phyloP scores from a whole-genome alignment of 2,797 vertebrate genomes.

The Rhincodon typus region DNA sequence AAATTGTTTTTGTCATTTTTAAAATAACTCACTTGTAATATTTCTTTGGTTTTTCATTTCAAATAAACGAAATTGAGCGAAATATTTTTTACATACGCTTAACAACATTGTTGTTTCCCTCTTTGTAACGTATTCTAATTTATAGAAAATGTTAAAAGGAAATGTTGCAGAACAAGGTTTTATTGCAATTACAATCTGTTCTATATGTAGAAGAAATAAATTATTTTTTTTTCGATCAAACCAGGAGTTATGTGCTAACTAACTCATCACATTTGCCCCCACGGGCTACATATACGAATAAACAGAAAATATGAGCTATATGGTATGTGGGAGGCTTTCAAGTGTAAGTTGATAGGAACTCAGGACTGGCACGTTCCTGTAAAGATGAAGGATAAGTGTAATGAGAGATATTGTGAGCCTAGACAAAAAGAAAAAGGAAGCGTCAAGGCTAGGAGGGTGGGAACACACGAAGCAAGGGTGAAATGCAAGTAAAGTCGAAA shows the following conservation, averaged over 20 bases:
- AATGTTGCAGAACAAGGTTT: not conserved
- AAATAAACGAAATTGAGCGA: not conserved
- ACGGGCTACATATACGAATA: not conserved
- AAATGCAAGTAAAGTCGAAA: too few relatives aligned
- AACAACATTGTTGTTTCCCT: not conserved
- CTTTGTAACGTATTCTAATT: conserved; percentile 10
- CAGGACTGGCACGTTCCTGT: too few relatives aligned
- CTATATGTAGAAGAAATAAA: not conserved
- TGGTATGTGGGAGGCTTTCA: too few relatives aligned
- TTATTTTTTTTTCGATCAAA: not conserved
- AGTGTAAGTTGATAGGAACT: too few relatives aligned
- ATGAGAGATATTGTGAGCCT: too few relatives aligned
- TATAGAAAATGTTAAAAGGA: not conserved
- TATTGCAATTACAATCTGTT: not conserved
- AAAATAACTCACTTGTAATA: conserved; percentile 1
- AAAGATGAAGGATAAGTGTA: too few relatives aligned
- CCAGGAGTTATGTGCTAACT: too few relatives aligned
- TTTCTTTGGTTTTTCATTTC: conserved; percentile 26
- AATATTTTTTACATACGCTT: not conserved
- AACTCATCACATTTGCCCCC: not conserved
- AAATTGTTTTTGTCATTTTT: conserved; percentile 24
- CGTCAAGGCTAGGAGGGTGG: too few relatives aligned
- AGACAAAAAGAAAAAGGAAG: too few relatives aligned
- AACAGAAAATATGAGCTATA: not conserved
- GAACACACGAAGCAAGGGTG: too few relatives aligned